A percentile compares a stretch with the other conserved stretches of the same genome.
Conservation (phyloP, 2,113 vertebrate genomes). For the Porphyrio hochstetteri region DNA sequence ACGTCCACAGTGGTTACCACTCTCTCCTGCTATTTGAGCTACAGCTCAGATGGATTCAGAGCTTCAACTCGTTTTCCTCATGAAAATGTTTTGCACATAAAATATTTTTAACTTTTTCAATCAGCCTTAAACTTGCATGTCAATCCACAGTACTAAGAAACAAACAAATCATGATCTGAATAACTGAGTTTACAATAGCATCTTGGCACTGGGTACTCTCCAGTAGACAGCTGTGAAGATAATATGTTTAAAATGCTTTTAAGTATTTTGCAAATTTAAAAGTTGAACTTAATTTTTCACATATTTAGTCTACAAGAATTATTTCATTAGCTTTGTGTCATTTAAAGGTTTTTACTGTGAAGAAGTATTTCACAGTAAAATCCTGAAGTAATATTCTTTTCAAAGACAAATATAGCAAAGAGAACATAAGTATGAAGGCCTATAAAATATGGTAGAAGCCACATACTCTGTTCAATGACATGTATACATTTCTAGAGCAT, state of each 20-base stretch:
- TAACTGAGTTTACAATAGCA: not conserved
- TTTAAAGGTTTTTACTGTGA: not conserved
- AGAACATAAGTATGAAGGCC: not conserved
- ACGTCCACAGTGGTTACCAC: not conserved
- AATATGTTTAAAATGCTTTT: not conserved
- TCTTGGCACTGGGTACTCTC: not conserved
- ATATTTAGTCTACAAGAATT: not conserved
- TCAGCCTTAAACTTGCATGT: not conserved
- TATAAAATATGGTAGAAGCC: not conserved
- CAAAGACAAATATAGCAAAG: constrained; percentile 20
- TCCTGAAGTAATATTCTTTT: not conserved
- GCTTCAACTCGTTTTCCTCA: not conserved
- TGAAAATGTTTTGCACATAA: not conserved
- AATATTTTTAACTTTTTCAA: not conserved
- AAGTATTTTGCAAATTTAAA: not conserved
- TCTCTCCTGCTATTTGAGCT: not conserved
- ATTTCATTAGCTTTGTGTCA: not conserved
- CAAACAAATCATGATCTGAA: not conserved
- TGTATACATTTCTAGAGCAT: not conserved
- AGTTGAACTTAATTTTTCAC: not conserved
- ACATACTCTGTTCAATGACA: not conserved
- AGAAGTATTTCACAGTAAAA: not conserved
- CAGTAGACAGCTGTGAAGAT: not conserved
- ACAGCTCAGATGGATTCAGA: not conserved
- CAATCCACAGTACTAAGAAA: not conserved